phyloP scores from a whole-genome alignment of 1,140 invertebrate species.

The Teleogryllus occipitalis region DNA sequence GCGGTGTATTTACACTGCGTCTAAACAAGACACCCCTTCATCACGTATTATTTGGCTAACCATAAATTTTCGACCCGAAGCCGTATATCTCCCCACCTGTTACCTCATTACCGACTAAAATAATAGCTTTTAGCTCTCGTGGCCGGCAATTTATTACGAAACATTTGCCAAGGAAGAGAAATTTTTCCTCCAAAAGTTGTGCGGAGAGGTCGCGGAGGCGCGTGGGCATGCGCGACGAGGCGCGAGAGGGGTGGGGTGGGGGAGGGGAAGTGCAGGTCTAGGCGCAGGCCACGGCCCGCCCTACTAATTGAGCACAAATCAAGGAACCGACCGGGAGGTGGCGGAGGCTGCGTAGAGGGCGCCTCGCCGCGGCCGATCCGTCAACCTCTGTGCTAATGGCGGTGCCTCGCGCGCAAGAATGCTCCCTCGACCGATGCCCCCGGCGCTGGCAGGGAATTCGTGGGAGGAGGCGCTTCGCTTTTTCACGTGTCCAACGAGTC shows the following conservation, averaged over 20 bases:
- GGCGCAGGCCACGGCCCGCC: background rate
- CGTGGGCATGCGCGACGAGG: background rate
- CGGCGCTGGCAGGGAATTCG: no score
- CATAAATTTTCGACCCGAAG: background rate
- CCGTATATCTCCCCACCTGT: slow-evolving; percentile 12
- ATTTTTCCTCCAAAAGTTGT: background rate
- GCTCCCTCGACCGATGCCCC: no score
- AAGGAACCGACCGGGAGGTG: background rate
- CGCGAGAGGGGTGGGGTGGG: background rate
- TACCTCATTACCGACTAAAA: slow-evolving; percentile 17
- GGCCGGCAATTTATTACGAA: slow-evolving; percentile 18
- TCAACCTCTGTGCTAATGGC: no score
- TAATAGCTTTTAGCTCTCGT: slow-evolving; percentile 11
- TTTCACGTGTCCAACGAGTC: background rate
- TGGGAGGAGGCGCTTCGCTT: background rate
- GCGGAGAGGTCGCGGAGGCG: background rate
- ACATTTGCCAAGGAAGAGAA: slow-evolving; percentile 17
- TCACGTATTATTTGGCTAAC: slow-evolving; percentile 14
- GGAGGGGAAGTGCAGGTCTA: background rate
- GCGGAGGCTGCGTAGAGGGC: no score
- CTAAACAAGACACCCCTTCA: slow-evolving; percentile 9
- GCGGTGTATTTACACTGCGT: background rate
- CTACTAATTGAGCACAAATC: slow-evolving; percentile 19
- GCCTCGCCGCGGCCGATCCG: background rate
- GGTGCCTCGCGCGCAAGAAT: no score